Conservation (phyloP, 1,140 invertebrate genomes). For the Hormaphis cornu region DNA sequence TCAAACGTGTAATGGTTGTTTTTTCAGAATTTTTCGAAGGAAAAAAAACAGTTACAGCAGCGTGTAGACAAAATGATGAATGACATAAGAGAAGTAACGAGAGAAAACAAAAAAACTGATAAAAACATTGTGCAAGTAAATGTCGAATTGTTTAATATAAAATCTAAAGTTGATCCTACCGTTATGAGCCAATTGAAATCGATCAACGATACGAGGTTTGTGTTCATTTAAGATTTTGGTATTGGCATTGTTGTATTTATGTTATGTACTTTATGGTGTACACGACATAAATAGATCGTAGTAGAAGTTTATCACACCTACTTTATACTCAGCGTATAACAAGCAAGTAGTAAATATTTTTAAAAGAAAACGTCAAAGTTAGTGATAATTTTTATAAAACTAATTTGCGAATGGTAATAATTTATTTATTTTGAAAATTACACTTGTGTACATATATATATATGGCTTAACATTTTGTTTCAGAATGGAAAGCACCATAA, state of each 20-base stretch:
- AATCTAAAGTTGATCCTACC: not conserved
- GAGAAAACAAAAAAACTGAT: not conserved
- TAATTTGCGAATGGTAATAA: too few species aligned
- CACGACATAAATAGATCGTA: too few species aligned
- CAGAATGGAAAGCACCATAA: conserved; percentile 1
- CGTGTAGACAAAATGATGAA: not conserved
- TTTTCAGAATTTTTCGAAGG: conserved; percentile 3
- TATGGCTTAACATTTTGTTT: not conserved
- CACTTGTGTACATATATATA: too few species aligned
- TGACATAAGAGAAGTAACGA: not conserved
- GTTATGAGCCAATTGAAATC: not conserved
- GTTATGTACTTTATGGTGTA: not conserved
- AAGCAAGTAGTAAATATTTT: too few species aligned
- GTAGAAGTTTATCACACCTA: too few species aligned
- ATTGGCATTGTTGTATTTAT: not conserved
- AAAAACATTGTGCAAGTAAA: not conserved
- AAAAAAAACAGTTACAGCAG: not conserved
- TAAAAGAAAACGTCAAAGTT: too few species aligned
- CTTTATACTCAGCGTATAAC: too few species aligned
- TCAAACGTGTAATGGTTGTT: not conserved
- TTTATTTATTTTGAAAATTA: too few species aligned
- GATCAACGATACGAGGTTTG: not conserved
- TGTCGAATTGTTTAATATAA: not conserved
- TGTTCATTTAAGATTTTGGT: too few species aligned
- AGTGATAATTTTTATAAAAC: too few species aligned